Evolutionary conservation across 2,113 vertebrate genomes (phyloP).

Genomic region (Jacana jacana): DNA sequence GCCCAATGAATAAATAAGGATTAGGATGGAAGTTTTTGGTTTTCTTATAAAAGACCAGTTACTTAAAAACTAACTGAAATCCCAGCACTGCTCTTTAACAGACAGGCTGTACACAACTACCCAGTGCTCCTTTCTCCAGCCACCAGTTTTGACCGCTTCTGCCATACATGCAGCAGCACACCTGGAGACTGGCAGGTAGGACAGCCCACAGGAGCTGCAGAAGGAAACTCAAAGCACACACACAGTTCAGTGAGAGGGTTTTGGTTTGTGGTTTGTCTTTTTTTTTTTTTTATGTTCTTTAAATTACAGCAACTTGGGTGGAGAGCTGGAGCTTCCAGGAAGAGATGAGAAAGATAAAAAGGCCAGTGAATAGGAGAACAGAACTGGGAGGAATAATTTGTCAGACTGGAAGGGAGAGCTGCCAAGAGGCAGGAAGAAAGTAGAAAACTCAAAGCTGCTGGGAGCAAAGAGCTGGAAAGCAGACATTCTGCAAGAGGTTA

Average conservation of each 20-base stretch:
- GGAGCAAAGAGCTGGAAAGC: neutral
- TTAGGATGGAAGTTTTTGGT: neutral
- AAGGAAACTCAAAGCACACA: neutral
- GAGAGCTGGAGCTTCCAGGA: neutral
- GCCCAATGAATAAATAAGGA: neutral
- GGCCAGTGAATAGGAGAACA: neutral
- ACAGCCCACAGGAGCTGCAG: neutral
- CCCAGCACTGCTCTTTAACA: neutral
- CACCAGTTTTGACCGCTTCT: neutral
- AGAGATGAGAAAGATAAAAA: neutral
- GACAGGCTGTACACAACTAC: neutral
- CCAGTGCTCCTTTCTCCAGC: neutral
- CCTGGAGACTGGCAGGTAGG: neutral
- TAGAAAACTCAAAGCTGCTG: neutral
- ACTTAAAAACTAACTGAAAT: neutral
- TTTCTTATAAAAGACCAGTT: neutral
- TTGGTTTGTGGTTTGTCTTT: neutral
- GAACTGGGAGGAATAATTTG: neutral
- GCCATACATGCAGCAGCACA: neutral
- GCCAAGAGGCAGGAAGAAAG: neutral
- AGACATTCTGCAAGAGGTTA: slow-evolving; percentile 15
- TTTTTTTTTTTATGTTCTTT: neutral
- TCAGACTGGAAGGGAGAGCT: neutral
- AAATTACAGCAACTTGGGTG: neutral
- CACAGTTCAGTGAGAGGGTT: neutral